Percentiles rank a stretch among this genome's conserved stretches.
phyloP scores from a whole-genome alignment of 2,888 invertebrate species.

The Cerceris rybyensis region DNA sequence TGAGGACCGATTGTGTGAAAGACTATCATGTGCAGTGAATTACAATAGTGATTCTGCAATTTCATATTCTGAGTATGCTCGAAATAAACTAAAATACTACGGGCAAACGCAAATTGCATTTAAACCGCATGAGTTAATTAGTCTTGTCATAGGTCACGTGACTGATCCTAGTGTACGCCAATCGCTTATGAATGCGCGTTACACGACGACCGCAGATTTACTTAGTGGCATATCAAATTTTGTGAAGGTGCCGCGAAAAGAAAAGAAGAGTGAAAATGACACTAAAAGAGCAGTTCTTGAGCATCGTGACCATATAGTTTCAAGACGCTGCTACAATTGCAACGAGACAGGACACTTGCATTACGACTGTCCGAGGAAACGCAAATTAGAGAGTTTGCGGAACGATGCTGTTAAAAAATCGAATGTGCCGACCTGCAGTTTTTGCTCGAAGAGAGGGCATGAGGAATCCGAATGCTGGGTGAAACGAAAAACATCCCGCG shows the following conservation, averaged over 20 bases:
- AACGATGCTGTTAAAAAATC: background rate
- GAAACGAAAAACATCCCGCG: background rate
- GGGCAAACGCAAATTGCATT: constrained; percentile 10
- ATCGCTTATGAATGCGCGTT: background rate
- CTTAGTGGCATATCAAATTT: constrained; percentile 1
- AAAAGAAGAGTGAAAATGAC: background rate
- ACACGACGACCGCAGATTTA: background rate
- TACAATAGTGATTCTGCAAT: constrained; percentile 6
- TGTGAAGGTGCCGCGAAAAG: background rate
- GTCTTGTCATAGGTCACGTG: background rate
- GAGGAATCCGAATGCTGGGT: constrained; percentile 6
- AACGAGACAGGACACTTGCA: too few relatives aligned
- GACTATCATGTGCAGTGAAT: background rate
- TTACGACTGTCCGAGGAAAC: constrained; percentile 6
- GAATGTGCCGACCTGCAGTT: background rate
- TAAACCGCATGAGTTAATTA: constrained; percentile 4
- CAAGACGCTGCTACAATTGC: background rate
- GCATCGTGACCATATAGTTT: background rate
- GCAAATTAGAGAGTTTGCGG: background rate
- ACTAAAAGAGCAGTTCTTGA: background rate
- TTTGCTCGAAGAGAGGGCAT: constrained; percentile 16
- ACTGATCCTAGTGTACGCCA: constrained; percentile 4
- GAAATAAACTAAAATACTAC: constrained; percentile 5
- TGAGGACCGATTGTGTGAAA: constrained; percentile 5
- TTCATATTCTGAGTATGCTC: constrained; percentile 10